phyloP scores from a whole-genome alignment of 2,113 vertebrate species.

The Nothobranchius furzeri region DNA sequence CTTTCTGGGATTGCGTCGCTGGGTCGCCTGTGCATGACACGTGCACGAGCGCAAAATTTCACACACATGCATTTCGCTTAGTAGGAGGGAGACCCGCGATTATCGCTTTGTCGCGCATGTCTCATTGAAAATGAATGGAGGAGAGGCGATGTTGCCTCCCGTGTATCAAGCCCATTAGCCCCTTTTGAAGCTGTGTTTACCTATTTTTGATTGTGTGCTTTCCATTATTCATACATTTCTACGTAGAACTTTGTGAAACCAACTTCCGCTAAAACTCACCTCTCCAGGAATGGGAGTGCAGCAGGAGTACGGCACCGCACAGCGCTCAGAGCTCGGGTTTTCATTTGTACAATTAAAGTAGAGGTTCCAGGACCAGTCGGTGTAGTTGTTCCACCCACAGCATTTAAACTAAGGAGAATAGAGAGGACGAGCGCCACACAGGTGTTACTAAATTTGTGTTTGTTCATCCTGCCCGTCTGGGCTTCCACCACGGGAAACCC shows the following conservation, averaged over 20 bases:
- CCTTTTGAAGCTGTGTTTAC: too few relatives aligned
- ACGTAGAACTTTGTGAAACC: too few relatives aligned
- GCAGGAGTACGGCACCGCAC: constrained; percentile 80
- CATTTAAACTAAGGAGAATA: constrained; percentile 74
- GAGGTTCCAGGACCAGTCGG: constrained; percentile 81
- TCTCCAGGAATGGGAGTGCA: constrained; percentile 77
- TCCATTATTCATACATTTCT: too few relatives aligned
- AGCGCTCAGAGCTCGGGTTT: constrained; percentile 78
- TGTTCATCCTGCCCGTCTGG: constrained; percentile 47
- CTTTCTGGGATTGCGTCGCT: too few relatives aligned
- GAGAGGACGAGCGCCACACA: neutral
- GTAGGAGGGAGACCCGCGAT: too few relatives aligned
- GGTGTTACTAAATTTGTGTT: constrained; percentile 29
- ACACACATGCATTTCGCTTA: too few relatives aligned
- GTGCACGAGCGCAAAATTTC: too few relatives aligned
- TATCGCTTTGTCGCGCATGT: too few relatives aligned
- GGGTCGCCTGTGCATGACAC: too few relatives aligned
- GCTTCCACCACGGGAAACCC: constrained; percentile 39
- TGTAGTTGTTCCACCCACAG: constrained; percentile 81
- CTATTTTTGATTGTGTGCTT: neutral
- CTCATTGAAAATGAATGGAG: too few relatives aligned
- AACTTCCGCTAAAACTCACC: constrained; percentile 42
- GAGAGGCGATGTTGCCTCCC: too few relatives aligned
- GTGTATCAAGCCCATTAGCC: too few relatives aligned
- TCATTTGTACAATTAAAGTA: constrained; percentile 78